A percentile compares a stretch with the other conserved stretches of the same genome.
Evolutionary conservation across 2,797 vertebrate species (phyloP).

Genomic region (Lates japonicus): DNA sequence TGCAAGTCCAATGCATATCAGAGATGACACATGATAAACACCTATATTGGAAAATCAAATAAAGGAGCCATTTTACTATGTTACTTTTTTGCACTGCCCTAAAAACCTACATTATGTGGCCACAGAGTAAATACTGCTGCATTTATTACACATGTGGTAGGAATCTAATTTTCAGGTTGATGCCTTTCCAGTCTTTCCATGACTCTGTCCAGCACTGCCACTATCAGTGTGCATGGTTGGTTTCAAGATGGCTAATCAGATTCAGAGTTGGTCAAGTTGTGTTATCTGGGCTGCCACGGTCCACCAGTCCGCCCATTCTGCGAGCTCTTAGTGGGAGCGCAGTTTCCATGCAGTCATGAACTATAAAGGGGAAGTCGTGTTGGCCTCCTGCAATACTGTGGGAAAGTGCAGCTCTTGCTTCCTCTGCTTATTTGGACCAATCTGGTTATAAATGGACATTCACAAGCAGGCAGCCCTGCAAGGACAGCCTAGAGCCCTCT

Average conservation of each 20-base stretch:
- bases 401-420: conserved; percentile 86
- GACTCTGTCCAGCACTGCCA: conserved; percentile 45
- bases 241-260: conserved; percentile 79
- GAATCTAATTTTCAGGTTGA: conserved; percentile 53
- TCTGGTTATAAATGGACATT: conserved; percentile 87
- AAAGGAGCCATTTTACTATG: neutral
- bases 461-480: conserved; percentile 74
- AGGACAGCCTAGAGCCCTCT: conserved; percentile 67
- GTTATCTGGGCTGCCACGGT: conserved; percentile 82
- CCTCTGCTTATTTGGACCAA: conserved; percentile 84
- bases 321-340: conserved; percentile 76
- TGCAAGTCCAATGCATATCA: neutral
- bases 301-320: conserved; percentile 77
- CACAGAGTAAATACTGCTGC: conserved; percentile 17
- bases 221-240: conserved; percentile 73
- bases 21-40: neutral
- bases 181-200: conserved; percentile 55
- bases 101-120: neutral
- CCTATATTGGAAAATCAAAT: conserved; percentile 10
- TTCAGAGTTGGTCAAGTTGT: conserved; percentile 74
- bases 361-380: conserved; percentile 77
- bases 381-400: conserved; percentile 82
- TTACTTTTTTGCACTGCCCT: neutral
- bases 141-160: conserved; percentile 16
- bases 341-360: conserved; percentile 84